phyloP scores from a whole-genome alignment of 2,113 vertebrate species.

The Rhineura floridana region DNA sequence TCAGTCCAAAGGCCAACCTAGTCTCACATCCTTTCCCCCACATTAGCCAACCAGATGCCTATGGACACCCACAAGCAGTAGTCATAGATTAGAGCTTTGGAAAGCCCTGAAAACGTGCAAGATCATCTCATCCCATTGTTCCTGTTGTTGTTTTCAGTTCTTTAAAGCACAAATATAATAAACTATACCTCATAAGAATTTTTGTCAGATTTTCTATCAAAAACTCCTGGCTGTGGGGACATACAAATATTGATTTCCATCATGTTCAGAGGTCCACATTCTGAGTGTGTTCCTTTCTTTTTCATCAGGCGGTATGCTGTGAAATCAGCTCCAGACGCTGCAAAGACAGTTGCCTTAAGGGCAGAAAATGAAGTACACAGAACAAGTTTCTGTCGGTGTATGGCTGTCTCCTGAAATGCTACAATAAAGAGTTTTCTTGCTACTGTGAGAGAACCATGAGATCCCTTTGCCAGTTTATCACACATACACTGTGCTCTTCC shows the following conservation, averaged over 20 bases:
- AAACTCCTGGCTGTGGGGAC: constrained; percentile 1
- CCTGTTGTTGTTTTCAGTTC: not conserved
- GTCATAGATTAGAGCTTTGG: not conserved
- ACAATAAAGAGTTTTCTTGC: not conserved
- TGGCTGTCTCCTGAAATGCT: not conserved
- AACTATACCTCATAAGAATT: not conserved
- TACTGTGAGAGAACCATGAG: not conserved
- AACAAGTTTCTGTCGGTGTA: not conserved
- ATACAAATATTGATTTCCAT: constrained; percentile 34
- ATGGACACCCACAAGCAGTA: no score
- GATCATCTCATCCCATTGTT: not conserved
- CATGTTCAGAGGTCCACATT: constrained; percentile 12
- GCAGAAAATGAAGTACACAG: not conserved
- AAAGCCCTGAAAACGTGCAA: not conserved
- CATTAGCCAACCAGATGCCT: no score
- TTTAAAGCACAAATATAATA: not conserved
- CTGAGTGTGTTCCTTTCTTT: constrained; percentile 8
- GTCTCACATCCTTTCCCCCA: no score
- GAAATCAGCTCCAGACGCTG: constrained; percentile 7
- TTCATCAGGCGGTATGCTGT: not conserved
- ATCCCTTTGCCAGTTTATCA: not conserved
- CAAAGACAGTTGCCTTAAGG: constrained; percentile 9
- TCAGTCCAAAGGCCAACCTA: no score
- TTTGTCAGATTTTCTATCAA: constrained; percentile 38
- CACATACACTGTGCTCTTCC: not conserved